phyloP scores from a whole-genome alignment of 2,888 invertebrate species.

The Campoletis raptor region DNA sequence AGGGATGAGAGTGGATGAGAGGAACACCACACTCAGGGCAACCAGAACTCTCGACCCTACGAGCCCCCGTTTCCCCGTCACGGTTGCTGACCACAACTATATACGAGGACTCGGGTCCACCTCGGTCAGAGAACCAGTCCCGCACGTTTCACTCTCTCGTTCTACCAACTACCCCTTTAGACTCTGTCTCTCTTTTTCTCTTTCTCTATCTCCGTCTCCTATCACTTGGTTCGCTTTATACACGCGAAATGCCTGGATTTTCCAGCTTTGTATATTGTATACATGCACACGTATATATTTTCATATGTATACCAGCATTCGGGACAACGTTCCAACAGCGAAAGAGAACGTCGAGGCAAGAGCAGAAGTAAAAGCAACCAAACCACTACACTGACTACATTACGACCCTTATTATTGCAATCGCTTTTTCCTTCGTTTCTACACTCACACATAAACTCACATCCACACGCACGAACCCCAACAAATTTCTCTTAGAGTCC shows the following conservation, averaged over 20 bases:
- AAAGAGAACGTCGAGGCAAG: conserved; percentile 53
- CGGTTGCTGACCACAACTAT: conserved; percentile 84
- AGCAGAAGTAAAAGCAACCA: conserved; percentile 63
- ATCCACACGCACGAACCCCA: conserved; percentile 18
- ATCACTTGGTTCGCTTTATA: conserved; percentile 54
- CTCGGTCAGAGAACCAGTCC: conserved; percentile 71
- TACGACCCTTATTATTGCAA: conserved; percentile 73
- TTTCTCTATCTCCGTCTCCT: conserved; percentile 63
- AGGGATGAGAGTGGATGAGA: conserved; percentile 49
- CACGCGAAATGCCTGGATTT: conserved; percentile 63
- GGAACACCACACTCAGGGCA: conserved; percentile 65
- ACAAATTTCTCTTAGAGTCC: conserved; percentile 32
- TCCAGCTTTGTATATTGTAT: conserved; percentile 40
- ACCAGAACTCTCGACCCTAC: conserved; percentile 75
- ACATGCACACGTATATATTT: conserved; percentile 48
- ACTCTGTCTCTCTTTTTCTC: conserved; percentile 54
- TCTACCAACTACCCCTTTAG: conserved; percentile 63
- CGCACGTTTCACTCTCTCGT: conserved; percentile 64
- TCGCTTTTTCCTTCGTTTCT: conserved; percentile 56
- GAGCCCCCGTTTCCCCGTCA: conserved; percentile 79
- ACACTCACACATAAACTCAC: conserved; percentile 15
- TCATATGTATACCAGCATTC: conserved; percentile 40
- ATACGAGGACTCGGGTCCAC: conserved; percentile 79
- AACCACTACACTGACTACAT: conserved; percentile 67
- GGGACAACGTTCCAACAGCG: conserved; percentile 45